These are phyloP conservation scores for Pelodiscus sinensis DNA, from an alignment of 2,113 vertebrate species.

Conservation along the genomic window DNA sequence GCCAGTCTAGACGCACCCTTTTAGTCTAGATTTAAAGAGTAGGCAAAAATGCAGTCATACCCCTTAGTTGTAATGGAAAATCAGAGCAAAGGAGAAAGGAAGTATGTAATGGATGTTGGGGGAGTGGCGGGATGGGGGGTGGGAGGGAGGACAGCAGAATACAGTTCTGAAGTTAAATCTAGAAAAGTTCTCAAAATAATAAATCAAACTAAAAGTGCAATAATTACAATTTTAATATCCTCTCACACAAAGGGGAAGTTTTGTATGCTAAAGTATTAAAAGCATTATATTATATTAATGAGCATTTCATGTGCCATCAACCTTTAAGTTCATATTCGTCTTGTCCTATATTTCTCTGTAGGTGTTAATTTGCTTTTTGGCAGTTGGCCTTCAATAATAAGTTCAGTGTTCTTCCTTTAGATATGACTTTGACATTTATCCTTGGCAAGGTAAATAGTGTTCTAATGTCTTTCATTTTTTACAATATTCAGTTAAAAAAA, in stretches of 20 bases:
- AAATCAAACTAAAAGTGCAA: not conserved
- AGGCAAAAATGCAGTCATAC: not conserved
- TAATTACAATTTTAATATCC: not conserved
- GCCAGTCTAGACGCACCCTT: too few relatives aligned
- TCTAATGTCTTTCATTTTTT: conserved; percentile 56
- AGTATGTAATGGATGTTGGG: not conserved
- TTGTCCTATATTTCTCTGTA: conserved; percentile 45
- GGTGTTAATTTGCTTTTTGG: conserved; percentile 67
- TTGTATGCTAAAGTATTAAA: not conserved
- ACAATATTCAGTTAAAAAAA: conserved; percentile 21
- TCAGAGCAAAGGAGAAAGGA: not conserved
- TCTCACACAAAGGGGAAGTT: not conserved
- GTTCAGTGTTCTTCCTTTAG: conserved; percentile 43
- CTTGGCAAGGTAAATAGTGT: conserved; percentile 69
- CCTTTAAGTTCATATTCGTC: conserved; percentile 35
- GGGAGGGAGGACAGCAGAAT: conserved; percentile 27
- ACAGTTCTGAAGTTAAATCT: not conserved
- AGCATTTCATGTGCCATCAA: not conserved
- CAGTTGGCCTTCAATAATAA: conserved; percentile 59
- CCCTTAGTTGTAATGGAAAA: not conserved
- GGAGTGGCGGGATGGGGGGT: not conserved
- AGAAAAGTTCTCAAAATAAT: not conserved
- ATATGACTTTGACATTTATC: conserved; percentile 73
- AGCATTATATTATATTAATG: not conserved
- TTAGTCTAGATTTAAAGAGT: not conserved